These are phyloP conservation scores for Dendrocincla fuliginosa DNA, from an alignment of 2,797 vertebrate genomes.

Conservation along the genomic window DNA sequence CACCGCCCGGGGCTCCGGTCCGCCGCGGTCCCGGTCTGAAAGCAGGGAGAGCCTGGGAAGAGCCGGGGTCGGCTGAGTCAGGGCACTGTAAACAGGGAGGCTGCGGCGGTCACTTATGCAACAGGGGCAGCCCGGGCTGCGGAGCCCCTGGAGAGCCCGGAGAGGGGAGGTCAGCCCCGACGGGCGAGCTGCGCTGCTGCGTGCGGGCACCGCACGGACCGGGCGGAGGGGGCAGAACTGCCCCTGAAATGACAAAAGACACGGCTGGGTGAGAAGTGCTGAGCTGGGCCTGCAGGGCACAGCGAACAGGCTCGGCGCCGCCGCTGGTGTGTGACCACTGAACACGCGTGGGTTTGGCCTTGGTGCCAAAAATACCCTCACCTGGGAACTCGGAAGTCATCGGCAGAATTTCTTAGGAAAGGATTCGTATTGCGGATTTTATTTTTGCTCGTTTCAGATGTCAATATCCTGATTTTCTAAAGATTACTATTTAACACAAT, in stretches of 20 bases:
- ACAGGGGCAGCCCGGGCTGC: not conserved
- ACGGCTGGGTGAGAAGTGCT: not conserved
- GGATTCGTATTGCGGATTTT: rapidly evolving
- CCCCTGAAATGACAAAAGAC: not conserved
- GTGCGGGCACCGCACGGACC: rapidly evolving
- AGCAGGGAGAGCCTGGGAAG: not conserved
- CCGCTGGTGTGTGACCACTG: not conserved
- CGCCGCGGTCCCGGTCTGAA: too few relatives aligned
- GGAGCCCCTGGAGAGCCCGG: rapidly evolving
- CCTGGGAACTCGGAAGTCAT: rapidly evolving
- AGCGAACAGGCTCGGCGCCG: not conserved
- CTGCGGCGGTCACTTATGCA: not conserved
- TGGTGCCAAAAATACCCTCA: not conserved
- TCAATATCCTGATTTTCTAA: not conserved
- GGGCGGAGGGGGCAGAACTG: not conserved
- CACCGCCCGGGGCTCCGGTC: too few relatives aligned
- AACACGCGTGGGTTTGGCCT: rapidly evolving
- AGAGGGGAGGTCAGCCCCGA: not conserved
- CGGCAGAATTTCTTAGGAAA: not conserved
- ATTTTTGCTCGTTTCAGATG: rapidly evolving
- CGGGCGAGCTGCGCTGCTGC: rapidly evolving
- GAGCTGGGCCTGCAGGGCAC: not conserved
- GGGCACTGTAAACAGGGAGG: not conserved
- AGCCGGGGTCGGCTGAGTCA: not conserved
- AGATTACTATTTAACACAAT: not conserved